phyloP scores from a whole-genome alignment of 2,888 invertebrate species.

The Gortyna flavago region DNA sequence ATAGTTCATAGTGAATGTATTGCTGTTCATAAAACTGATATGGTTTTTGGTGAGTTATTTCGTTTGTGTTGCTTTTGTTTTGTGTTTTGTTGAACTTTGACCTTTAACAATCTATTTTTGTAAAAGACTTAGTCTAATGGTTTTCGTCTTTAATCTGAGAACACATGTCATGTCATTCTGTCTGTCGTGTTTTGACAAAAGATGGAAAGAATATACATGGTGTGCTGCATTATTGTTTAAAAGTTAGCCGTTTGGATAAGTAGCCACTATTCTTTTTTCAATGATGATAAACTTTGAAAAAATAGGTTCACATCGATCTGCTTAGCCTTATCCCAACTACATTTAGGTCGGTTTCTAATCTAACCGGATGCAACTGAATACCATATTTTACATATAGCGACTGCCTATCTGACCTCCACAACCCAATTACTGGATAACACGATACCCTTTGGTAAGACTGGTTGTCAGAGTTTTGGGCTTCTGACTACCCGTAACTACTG shows the following conservation, averaged over 20 bases:
- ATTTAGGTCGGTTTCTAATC: not conserved
- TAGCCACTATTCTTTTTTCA: not conserved
- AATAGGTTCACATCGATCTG: not conserved
- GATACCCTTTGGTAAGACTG: not conserved
- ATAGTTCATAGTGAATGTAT: constrained; percentile 24
- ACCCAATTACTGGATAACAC: not conserved
- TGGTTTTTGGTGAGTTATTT: constrained; percentile 29
- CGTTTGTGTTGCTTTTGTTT: constrained; percentile 18
- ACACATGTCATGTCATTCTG: not conserved
- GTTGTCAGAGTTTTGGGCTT: not conserved
- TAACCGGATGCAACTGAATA: not conserved
- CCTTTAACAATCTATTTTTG: not conserved
- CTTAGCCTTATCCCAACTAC: not conserved
- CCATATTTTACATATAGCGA: no score
- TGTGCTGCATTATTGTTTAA: not conserved
- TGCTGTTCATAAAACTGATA: constrained; percentile 51
- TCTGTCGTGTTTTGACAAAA: not conserved
- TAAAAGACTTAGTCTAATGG: not conserved
- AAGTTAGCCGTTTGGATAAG: not conserved
- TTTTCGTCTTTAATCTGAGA: not conserved
- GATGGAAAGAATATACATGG: not conserved
- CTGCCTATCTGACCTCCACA: not conserved
- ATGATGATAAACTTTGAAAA: not conserved
- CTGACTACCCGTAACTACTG: no score
- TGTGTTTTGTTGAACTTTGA: constrained; percentile 5